A percentile compares a stretch with the other conserved stretches of the same genome.
Evolutionary conservation across 2,113 vertebrate species (phyloP).

Genomic region (Xenotilapia longispinis): DNA sequence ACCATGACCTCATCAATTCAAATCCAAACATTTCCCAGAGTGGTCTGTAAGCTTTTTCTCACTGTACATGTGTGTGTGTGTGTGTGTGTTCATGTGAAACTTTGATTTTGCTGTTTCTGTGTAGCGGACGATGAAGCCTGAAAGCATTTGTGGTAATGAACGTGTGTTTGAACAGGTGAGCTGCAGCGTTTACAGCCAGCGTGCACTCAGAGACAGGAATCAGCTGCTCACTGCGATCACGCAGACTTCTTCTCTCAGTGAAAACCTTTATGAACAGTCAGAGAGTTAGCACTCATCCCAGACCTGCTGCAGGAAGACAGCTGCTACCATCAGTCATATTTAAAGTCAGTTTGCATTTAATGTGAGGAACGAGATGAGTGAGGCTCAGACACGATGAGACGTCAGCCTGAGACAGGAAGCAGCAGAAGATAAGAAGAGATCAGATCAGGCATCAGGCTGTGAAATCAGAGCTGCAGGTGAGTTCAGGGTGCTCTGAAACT

Average conservation of each 20-base stretch:
- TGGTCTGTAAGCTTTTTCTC: not conserved
- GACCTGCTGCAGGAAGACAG: not conserved
- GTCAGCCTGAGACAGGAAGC: not conserved
- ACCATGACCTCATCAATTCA: not conserved
- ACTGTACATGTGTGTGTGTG: not conserved
- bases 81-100: not conserved
- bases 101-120: not conserved
- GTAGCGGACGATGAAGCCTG: not conserved
- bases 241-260: not conserved
- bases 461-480: not conserved
- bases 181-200: not conserved
- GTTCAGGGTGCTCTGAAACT: not conserved
- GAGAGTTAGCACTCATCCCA: not conserved
- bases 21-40: not conserved
- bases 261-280: not conserved
- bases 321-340: not conserved
- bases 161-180: not conserved
- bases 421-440: not conserved
- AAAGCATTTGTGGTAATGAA: not conserved
- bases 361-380: not conserved
- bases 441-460: not conserved
- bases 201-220: not conserved
- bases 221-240: not conserved
- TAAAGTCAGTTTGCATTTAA: not conserved
- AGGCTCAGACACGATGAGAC: fast-evolving